Conservation (phyloP, 2,113 vertebrate species). For the Callochromis pleurospilus region DNA sequence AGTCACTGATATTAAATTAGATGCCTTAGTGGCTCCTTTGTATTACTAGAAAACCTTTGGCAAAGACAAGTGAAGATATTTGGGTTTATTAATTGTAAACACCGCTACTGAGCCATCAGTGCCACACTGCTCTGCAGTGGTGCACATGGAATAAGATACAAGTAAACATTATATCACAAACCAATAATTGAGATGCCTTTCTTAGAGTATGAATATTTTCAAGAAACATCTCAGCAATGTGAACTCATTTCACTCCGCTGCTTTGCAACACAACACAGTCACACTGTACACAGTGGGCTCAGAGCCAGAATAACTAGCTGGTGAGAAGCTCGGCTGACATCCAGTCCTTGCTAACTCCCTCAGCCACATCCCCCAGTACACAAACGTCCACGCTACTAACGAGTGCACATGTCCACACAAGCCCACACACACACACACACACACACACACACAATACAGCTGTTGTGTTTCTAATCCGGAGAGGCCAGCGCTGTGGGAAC, state of each 20-base stretch:
- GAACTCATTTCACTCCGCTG: conserved; percentile 32
- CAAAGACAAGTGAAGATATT: background rate
- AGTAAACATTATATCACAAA: background rate
- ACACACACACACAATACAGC: conserved; percentile 66
- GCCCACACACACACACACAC: conserved; percentile 12
- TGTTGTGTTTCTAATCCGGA: conserved; percentile 68
- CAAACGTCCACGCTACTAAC: conserved; percentile 25
- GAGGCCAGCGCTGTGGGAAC: conserved; percentile 61
- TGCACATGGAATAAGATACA: background rate
- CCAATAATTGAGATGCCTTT: background rate
- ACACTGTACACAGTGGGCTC: conserved; percentile 39
- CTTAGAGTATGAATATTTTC: background rate
- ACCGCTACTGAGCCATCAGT: background rate
- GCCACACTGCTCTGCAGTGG: background rate
- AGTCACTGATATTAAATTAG: background rate
- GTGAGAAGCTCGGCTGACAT: conserved; percentile 37
- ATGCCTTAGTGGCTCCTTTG: background rate
- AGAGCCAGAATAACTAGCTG: conserved; percentile 26
- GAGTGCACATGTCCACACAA: conserved; percentile 23
- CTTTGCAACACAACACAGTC: conserved; percentile 33
- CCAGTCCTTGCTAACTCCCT: conserved; percentile 22
- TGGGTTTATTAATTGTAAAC: background rate
- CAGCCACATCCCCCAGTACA: background rate
- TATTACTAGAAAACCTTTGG: background rate
- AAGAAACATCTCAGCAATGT: conserved; percentile 35